phyloP scores from a whole-genome alignment of 37 sponge, comb jelly and placozoan species.

The Aplysina aerophoba region DNA sequence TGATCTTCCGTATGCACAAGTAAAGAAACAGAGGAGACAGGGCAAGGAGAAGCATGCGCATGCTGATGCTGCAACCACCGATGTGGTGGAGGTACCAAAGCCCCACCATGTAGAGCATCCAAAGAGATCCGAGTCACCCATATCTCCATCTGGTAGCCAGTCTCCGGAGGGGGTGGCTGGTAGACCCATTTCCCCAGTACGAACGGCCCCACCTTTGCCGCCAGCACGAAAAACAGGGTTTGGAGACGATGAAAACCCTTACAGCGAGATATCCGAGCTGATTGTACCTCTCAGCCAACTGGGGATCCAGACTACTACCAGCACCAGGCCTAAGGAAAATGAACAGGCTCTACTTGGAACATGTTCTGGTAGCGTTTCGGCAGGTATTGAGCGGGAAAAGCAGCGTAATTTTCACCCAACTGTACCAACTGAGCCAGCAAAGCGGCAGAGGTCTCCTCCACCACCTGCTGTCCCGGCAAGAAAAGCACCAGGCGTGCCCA shows the following conservation, averaged over 20 bases:
- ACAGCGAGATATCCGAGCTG: slow-evolving; percentile 11
- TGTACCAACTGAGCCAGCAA: not conserved
- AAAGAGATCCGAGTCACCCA: too few relatives aligned
- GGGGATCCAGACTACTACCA: not conserved
- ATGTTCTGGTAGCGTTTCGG: not conserved
- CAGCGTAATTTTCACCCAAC: not conserved
- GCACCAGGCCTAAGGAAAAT: not conserved
- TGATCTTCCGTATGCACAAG: too few relatives aligned
- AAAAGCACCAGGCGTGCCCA: not conserved
- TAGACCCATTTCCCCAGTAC: too few relatives aligned
- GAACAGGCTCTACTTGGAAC: not conserved
- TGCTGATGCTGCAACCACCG: too few relatives aligned
- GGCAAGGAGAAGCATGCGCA: too few relatives aligned
- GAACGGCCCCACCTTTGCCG: too few relatives aligned
- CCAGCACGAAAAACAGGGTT: too few relatives aligned
- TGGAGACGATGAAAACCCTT: not conserved
- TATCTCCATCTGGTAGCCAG: too few relatives aligned
- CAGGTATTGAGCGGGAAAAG: not conserved
- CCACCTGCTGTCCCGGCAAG: not conserved
- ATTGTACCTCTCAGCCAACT: not conserved
- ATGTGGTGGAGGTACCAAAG: too few relatives aligned
- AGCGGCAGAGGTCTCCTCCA: not conserved
- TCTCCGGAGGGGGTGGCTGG: too few relatives aligned
- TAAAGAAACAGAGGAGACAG: too few relatives aligned
- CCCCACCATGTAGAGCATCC: too few relatives aligned